phyloP scores from a whole-genome alignment of 1,140 invertebrate genomes.

The Eupeodes corollae region DNA sequence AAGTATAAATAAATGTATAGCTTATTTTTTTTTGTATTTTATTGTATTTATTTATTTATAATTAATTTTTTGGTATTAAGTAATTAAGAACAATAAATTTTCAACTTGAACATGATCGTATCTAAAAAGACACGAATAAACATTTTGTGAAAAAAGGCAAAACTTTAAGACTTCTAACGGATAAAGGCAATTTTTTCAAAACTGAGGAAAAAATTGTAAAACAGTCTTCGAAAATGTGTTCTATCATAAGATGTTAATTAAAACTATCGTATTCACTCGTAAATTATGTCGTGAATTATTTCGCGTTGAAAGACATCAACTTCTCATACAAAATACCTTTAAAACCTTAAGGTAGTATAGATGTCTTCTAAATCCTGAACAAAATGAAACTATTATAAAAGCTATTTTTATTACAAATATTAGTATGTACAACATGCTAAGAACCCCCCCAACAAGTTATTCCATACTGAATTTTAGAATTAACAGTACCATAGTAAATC shows the following conservation, averaged over 20 bases:
- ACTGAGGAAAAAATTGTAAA: neutral
- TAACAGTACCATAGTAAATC: neutral
- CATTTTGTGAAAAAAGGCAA: neutral
- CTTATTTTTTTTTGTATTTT: too few relatives aligned
- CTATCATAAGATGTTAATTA: neutral
- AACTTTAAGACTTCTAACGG: neutral
- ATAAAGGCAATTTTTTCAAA: neutral
- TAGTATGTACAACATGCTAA: neutral
- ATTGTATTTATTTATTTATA: too few relatives aligned
- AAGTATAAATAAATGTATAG: too few relatives aligned
- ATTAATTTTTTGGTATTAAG: too few relatives aligned
- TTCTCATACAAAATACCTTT: neutral
- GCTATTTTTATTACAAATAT: neutral
- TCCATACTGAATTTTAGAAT: too few relatives aligned
- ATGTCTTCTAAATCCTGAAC: neutral
- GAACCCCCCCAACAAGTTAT: too few relatives aligned
- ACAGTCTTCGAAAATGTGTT: neutral
- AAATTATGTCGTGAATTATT: neutral
- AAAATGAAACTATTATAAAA: neutral
- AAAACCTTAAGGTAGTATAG: neutral
- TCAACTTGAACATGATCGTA: too few relatives aligned
- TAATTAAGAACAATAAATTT: too few relatives aligned
- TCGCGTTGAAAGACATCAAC: neutral
- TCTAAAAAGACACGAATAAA: neutral
- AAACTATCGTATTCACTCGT: neutral